Evolutionary conservation across 2,113 vertebrate genomes (phyloP).

Genomic region (Poecilia latipinna): DNA sequence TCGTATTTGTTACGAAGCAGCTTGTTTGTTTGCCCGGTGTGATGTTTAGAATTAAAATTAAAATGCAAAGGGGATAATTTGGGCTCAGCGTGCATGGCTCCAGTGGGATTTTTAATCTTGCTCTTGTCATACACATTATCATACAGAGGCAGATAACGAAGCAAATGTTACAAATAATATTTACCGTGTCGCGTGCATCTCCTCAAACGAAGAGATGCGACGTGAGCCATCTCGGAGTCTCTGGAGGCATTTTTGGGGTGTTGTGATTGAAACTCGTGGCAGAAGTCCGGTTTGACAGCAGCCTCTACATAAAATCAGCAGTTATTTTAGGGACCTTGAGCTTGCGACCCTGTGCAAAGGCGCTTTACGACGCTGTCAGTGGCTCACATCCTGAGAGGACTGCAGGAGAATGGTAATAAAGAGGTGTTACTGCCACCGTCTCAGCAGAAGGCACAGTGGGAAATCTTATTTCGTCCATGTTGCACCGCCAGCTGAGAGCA

Average conservation of each 20-base stretch:
- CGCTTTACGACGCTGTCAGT: conserved; percentile 46
- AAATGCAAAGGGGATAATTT: conserved; percentile 28
- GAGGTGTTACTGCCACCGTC: not conserved
- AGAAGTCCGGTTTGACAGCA: conserved; percentile 31
- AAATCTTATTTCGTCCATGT: not conserved
- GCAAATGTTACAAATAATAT: conserved; percentile 33
- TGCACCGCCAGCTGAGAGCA: not conserved
- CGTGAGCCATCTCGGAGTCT: conserved; percentile 11
- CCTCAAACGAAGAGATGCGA: conserved; percentile 11
- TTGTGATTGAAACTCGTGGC: conserved; percentile 24
- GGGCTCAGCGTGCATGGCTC: conserved; percentile 13
- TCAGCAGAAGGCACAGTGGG: not conserved
- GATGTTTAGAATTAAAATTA: conserved; percentile 25
- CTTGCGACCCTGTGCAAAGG: conserved; percentile 26
- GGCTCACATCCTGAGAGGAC: conserved; percentile 19
- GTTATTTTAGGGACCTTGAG: conserved; percentile 61
- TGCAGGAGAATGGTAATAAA: conserved; percentile 42
- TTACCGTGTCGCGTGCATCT: not conserved
- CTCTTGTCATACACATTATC: conserved; percentile 3
- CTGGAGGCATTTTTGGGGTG: conserved; percentile 2
- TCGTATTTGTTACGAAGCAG: conserved; percentile 2
- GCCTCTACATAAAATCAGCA: conserved; percentile 18
- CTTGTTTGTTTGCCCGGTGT: not conserved
- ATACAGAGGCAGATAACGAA: conserved; percentile 28
- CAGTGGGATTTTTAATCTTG: conserved; percentile 56